Percentiles rank a stretch among this genome's conserved stretches.
phyloP scores from a whole-genome alignment of 2,113 vertebrate genomes.

The Pterocles orientalis region DNA sequence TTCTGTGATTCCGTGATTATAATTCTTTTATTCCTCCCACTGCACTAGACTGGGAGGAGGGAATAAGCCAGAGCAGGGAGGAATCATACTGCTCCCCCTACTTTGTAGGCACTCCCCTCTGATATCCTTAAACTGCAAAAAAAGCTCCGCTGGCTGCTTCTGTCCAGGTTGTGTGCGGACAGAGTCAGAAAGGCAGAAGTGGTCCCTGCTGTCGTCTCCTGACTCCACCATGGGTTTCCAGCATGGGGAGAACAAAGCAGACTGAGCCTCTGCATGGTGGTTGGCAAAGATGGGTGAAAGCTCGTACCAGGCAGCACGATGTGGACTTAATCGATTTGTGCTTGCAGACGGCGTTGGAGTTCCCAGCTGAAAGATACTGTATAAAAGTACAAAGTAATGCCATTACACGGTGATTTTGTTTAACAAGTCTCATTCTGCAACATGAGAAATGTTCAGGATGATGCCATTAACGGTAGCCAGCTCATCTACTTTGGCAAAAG shows the following conservation, averaged over 20 bases:
- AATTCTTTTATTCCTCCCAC: not conserved
- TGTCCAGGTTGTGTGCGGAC: not conserved
- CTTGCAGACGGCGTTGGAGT: not conserved
- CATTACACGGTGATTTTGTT: constrained; percentile 34
- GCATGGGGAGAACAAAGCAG: not conserved
- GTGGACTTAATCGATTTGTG: not conserved
- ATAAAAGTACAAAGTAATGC: constrained; percentile 44
- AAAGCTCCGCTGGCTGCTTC: not conserved
- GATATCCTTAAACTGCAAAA: not conserved
- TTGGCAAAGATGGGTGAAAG: not conserved
- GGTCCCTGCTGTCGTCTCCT: not conserved
- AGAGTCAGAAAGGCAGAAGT: not conserved
- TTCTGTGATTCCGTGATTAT: too few species aligned
- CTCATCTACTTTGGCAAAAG: constrained; percentile 39
- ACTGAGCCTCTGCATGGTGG: accelerated
- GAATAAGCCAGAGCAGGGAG: not conserved
- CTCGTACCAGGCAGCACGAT: accelerated
- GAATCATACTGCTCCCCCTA: not conserved
- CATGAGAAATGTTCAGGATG: not conserved
- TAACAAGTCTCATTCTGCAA: not conserved
- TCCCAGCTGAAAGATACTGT: not conserved
- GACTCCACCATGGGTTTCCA: not conserved
- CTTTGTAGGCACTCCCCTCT: not conserved
- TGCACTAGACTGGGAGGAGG: not conserved
- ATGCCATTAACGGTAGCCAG: constrained; percentile 39